Conservation (phyloP, 2,888 invertebrate genomes). For the Taphrorychus bicolor region DNA sequence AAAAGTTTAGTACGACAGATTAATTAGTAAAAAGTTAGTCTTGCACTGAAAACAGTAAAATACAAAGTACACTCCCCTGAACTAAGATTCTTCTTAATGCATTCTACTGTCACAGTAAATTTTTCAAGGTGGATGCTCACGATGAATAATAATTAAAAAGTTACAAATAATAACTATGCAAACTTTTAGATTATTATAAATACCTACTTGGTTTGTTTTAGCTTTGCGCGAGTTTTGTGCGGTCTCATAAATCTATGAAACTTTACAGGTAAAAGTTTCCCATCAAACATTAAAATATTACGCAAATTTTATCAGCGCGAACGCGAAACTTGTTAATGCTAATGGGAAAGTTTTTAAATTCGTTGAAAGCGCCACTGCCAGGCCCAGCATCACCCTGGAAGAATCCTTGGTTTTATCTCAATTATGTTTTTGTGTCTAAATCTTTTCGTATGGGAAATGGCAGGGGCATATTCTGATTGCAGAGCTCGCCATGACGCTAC, state of each 20-base stretch:
- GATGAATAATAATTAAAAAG: conserved; percentile 12
- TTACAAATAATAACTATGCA: conserved; percentile 29
- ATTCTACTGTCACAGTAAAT: not conserved
- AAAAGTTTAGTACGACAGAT: too few species aligned
- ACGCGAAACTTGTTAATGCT: conserved; percentile 3
- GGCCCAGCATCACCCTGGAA: not conserved
- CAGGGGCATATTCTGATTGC: conserved; percentile 62
- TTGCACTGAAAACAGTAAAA: too few species aligned
- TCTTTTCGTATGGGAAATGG: conserved; percentile 9
- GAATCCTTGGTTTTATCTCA: not conserved
- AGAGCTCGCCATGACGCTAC: conserved; percentile 63
- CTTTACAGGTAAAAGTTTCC: conserved; percentile 27
- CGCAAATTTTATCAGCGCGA: conserved; percentile 3
- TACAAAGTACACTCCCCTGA: too few species aligned
- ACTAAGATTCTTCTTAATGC: not conserved
- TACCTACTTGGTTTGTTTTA: conserved; percentile 13
- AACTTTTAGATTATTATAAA: conserved; percentile 29
- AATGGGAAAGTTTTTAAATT: conserved; percentile 16
- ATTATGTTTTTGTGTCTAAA: not conserved
- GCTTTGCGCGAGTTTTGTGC: conserved; percentile 8
- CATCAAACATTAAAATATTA: conserved; percentile 11
- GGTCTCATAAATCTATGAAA: conserved; percentile 16
- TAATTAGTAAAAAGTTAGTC: too few species aligned
- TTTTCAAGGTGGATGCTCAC: not conserved
- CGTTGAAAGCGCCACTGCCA: conserved; percentile 13